A percentile compares a stretch with the other conserved stretches of the same genome.
Conservation (phyloP, 2,888 invertebrate genomes). For the Drosophila subsilvestris region DNA sequence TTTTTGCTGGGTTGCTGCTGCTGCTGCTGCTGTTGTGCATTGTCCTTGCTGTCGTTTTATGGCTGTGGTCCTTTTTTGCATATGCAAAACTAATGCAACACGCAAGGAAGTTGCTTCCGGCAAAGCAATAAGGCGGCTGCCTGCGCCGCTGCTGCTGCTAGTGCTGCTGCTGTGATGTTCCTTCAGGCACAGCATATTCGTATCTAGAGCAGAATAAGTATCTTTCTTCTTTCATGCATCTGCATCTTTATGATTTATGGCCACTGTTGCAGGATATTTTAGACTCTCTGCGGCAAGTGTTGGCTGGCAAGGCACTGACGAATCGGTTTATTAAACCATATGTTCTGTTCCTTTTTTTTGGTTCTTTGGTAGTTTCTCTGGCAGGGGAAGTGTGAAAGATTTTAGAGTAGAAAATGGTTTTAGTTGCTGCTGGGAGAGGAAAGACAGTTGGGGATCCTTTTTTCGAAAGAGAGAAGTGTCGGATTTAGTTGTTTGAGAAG, state of each 20-base stretch:
- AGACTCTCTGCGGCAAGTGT: constrained; percentile 62
- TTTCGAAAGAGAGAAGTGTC: not conserved
- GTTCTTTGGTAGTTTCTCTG: not conserved
- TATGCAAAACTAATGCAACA: constrained; percentile 68
- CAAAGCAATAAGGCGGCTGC: constrained; percentile 52
- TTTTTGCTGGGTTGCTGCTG: constrained; percentile 53
- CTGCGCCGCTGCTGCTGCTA: constrained; percentile 15
- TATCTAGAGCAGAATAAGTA: constrained; percentile 32
- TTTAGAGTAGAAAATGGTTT: not conserved
- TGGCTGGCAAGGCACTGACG: constrained; percentile 27
- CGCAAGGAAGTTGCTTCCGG: constrained; percentile 46
- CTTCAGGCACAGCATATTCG: constrained; percentile 13
- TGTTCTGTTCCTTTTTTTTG: not conserved
- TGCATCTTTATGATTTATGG: constrained; percentile 68
- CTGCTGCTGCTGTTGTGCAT: constrained; percentile 24
- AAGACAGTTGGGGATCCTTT: not conserved
- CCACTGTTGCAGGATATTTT: constrained; percentile 58
- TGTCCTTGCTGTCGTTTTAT: constrained; percentile 68
- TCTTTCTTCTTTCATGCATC: constrained; percentile 38
- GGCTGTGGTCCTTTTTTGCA: constrained; percentile 53
- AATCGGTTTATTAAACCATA: constrained; percentile 9
- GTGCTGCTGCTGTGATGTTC: constrained; percentile 26
- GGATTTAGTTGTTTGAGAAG: not conserved
- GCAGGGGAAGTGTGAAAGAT: not conserved
- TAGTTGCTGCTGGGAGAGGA: not conserved